Percentiles rank a stretch among this genome's conserved stretches.
Evolutionary conservation across 1,140 invertebrate genomes (phyloP).

Genomic region (Philopotamus ludificatus): DNA sequence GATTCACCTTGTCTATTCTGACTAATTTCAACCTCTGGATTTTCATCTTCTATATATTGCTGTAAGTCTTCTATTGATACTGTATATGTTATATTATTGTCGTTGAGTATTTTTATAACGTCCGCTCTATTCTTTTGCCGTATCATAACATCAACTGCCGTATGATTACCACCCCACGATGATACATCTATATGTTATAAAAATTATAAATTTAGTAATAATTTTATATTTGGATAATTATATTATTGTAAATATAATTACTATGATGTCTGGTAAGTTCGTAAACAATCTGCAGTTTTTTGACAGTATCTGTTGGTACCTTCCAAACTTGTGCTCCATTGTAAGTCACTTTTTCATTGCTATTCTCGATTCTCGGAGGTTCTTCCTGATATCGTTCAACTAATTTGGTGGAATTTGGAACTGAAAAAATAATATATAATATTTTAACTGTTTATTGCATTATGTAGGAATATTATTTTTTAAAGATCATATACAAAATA

Average conservation of each 20-base stretch:
- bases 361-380: too few species aligned
- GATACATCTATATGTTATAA: constrained; percentile 62
- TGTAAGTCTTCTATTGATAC: constrained; percentile 74
- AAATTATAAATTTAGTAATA: constrained; percentile 13
- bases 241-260: too few species aligned
- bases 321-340: constrained; percentile 61
- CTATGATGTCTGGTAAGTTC: constrained; percentile 47
- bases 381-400: too few species aligned
- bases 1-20: not conserved
- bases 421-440: too few species aligned
- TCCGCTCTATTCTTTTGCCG: constrained; percentile 57
- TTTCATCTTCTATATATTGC: constrained; percentile 73
- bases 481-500: too few species aligned
- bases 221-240: not conserved
- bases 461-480: too few species aligned
- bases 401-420: too few species aligned
- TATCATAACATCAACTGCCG: constrained; percentile 66
- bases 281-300: constrained; percentile 44
- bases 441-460: too few species aligned
- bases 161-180: constrained; percentile 67
- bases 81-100: constrained; percentile 62
- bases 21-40: constrained; percentile 61
- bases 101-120: constrained; percentile 55
- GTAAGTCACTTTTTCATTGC: constrained; percentile 51
- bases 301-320: constrained; percentile 50